Base-by-base conservation (phyloP, 2,797 vertebrate species). In the Pseudochaenichthys georgianus region DNA sequence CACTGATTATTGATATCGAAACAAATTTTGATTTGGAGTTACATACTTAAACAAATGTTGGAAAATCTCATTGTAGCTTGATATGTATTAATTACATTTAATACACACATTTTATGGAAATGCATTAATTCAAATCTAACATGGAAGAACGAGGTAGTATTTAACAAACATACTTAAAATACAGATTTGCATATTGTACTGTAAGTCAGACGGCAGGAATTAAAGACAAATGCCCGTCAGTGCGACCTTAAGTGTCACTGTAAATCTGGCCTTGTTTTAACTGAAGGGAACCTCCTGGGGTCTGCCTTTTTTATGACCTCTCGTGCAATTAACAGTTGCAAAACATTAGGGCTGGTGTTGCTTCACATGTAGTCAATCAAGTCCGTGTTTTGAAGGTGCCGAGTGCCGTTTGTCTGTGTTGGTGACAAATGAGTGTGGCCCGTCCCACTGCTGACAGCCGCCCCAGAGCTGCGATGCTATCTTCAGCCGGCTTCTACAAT, bases 401-500 rank as follows among this genome's bases (percentile, higher is more conserved):
- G 87, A 92, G 86, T 89, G 88, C 52, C 84, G 90, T 90, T 88
- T 89, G 84, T 92, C 87, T 90, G 78, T 69, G 81, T 67, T 62
- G 80, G 84, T 88, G 91, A 93, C 85, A 86, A 91, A 94, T 89
- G 92, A 93, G 88, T 13, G 50, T 1, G 42, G 85, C 60, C 86
- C 75, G 28, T 87, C 87, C 86, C 75, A 75, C 77, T 61, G 90
- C 88, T 92, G 89, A 89, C 88, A 92, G 92, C 87, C 69, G 76
- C 88, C 89, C 84, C 82, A 75, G 82, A 92, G 86, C 88, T 31
- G 54, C 59, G 90, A 94, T 93, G 78, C 85, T 92, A 93, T 93
- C 91, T 92, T 75, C 89, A 91, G 82, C 68, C 76, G 60, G 76
- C 88, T 91, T 89, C 91, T 91, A 92, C 93, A 91, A 93, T 94